Evolutionary conservation across 2,797 vertebrate genomes (phyloP).

Genomic region (Poecilia wingei): DNA sequence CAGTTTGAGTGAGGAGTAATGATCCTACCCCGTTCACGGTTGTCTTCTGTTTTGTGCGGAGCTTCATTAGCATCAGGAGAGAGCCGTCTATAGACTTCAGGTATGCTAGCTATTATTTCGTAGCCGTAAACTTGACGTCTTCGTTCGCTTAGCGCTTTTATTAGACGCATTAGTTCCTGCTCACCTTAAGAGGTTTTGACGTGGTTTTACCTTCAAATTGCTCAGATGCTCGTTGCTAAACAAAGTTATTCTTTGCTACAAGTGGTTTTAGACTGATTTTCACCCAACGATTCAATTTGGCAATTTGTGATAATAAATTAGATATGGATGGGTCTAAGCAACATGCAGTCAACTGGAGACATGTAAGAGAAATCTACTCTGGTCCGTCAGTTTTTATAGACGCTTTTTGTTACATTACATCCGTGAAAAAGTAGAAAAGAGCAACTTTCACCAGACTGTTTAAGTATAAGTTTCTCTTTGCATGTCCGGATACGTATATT

Average conservation of each 20-base stretch:
- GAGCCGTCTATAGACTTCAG: background rate
- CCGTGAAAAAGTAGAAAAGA: background rate
- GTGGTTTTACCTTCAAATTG: background rate
- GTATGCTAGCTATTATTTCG: background rate
- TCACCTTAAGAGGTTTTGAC: background rate
- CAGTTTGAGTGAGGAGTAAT: constrained; percentile 48
- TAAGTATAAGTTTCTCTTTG: background rate
- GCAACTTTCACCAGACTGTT: background rate
- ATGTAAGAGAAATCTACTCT: background rate
- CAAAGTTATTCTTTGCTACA: background rate
- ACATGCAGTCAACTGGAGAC: background rate
- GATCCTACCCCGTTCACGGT: background rate
- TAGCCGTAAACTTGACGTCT: background rate
- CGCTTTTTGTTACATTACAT: background rate
- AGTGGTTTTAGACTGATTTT: background rate
- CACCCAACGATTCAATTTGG: background rate
- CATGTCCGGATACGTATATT: background rate
- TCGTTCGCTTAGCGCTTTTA: background rate
- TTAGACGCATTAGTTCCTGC: background rate
- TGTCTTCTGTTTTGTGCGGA: background rate
- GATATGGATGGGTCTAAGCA: background rate
- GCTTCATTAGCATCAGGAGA: background rate
- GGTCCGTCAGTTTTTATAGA: background rate
- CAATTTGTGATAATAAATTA: background rate
- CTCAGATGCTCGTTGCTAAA: background rate